These are phyloP conservation scores for Apamea epomidion DNA, from an alignment of 2,888 invertebrate genomes.

Conservation along the genomic window DNA sequence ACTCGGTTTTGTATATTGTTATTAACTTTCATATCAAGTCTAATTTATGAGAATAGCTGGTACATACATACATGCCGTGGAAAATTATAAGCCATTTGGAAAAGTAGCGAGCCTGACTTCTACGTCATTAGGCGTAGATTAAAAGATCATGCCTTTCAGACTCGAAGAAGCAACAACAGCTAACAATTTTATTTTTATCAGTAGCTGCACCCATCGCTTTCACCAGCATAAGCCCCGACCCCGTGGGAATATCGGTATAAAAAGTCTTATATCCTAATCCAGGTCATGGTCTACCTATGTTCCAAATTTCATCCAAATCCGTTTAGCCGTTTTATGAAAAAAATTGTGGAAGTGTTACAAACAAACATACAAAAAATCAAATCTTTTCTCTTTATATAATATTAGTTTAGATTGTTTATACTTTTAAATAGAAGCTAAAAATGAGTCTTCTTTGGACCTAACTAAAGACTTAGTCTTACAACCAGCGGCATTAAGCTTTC, in stretches of 20 bases:
- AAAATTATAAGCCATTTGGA: not conserved
- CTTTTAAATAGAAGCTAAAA: too few species aligned
- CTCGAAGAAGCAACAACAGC: not conserved
- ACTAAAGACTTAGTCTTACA: too few species aligned
- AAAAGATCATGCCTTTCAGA: not conserved
- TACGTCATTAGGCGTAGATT: not conserved
- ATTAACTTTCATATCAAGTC: not conserved
- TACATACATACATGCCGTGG: not conserved
- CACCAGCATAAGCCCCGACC: not conserved
- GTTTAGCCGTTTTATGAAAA: too few species aligned
- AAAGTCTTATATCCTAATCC: too few species aligned
- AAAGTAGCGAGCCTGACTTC: not conserved
- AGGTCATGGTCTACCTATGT: too few species aligned
- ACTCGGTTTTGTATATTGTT: not conserved
- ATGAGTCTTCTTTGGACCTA: too few species aligned
- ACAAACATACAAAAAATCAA: too few species aligned
- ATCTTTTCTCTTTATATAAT: too few species aligned
- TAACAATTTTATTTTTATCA: not conserved
- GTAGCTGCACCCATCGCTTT: not conserved
- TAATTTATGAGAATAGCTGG: not conserved
- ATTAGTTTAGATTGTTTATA: too few species aligned
- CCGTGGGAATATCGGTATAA: not conserved
- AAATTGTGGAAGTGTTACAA: too few species aligned
- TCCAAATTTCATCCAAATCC: too few species aligned
- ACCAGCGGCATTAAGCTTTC: too few species aligned